These are phyloP conservation scores for Nibea coibor DNA, from an alignment of 2,113 vertebrate species.

Conservation along the genomic window DNA sequence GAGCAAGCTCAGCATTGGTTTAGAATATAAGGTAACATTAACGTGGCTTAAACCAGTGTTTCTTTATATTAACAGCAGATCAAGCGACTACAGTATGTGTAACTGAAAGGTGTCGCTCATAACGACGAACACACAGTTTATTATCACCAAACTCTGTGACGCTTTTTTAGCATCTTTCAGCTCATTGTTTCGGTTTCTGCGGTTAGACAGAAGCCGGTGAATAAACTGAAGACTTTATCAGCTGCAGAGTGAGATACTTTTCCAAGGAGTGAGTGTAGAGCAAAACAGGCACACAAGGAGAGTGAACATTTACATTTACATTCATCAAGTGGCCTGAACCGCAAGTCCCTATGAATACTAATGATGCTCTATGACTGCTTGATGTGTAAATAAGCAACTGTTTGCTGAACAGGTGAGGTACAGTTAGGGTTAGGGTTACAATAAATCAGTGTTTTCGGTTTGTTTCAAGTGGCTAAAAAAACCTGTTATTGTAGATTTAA, in stretches of 20 bases:
- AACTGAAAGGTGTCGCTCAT: background rate
- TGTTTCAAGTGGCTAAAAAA: background rate
- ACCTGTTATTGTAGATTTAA: background rate
- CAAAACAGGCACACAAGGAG: background rate
- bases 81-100: background rate
- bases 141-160: background rate
- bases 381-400: background rate
- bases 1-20: background rate
- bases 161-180: slow-evolving; percentile 1
- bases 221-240: background rate
- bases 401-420: background rate
- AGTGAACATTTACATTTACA: background rate
- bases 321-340: background rate
- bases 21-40: background rate
- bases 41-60: background rate
- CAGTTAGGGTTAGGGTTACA: background rate
- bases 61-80: background rate
- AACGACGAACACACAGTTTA: no score
- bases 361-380: background rate
- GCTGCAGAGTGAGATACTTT: background rate
- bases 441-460: background rate
- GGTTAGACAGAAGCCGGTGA: background rate
- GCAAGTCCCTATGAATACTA: background rate
- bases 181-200: background rate
- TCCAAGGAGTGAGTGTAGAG: background rate